phyloP scores from a whole-genome alignment of 2,797 vertebrate species.

The Hozukius guyotensis region DNA sequence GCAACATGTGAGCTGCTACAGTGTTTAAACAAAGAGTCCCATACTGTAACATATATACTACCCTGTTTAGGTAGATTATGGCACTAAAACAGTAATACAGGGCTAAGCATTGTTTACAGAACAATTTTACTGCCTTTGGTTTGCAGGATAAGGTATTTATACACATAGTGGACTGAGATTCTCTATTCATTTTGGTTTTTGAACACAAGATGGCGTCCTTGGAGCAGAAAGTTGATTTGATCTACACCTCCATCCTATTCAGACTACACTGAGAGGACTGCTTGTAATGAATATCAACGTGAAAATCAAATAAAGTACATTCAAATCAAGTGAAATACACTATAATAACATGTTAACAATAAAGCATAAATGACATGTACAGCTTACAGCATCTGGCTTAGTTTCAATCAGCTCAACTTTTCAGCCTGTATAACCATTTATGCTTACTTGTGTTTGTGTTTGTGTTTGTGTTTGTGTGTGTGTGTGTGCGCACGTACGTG shows the following conservation, averaged over 20 bases:
- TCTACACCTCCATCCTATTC: background rate
- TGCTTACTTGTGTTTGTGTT: background rate
- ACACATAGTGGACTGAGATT: background rate
- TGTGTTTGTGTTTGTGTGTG: background rate
- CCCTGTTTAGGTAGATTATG: background rate
- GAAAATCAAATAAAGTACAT: background rate
- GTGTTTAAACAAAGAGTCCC: too few relatives aligned
- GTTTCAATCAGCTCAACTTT: background rate
- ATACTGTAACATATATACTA: background rate
- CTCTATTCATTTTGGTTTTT: background rate
- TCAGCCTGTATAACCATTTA: background rate
- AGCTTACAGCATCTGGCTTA: background rate
- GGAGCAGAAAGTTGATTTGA: constrained; percentile 39
- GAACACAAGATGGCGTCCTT: constrained; percentile 73
- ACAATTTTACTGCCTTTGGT: background rate
- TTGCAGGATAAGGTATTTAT: background rate
- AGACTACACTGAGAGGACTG: background rate
- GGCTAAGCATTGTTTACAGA: background rate
- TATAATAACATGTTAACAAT: background rate
- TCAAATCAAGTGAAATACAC: background rate
- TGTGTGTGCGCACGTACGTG: background rate
- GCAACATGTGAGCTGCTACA: background rate
- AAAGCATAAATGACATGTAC: background rate
- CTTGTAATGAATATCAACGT: background rate
- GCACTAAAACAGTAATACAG: background rate